Base-by-base conservation (phyloP, 2,113 vertebrate genomes). In the Poeciliopsis prolifica region DNA sequence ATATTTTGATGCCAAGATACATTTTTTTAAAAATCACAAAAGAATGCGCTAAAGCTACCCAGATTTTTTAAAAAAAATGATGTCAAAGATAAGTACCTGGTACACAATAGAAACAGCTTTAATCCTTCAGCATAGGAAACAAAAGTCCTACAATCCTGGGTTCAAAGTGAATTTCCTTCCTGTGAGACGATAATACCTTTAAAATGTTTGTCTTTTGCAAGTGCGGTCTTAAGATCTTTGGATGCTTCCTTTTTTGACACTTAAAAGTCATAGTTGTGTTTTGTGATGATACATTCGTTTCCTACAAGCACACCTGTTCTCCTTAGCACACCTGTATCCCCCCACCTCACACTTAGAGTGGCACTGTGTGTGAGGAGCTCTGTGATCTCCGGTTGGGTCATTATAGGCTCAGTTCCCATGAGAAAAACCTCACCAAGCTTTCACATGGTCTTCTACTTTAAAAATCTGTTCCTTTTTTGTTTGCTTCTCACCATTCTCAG, bases 401-500 rank as follows among this genome's bases (percentile, higher is more conserved):
- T 91, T 91, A 91, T 51, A 67, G 78, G 54, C 62, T 31, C 15
- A 1, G 66, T 83, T 91, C 88, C 78, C 89, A 84, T 58, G 88
- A 79, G 91, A 89, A 87, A 51, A 13, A 30, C 2, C 29, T 37
- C 37, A 0, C 48, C 0, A 60, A 10, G 33, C 15, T 35, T 58
- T 85, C 85, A 65, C 89, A 78, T 48, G 54, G 70, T 40, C 4
- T 12, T 24, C 54, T n/a, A 13, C n/a, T 30, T 72, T 7, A 73
- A 48, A 61, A 60, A 22, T 70, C 42, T 26, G 10, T 33, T 29
- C 4, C 24, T 1, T 35, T 8, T 22, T 3, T 29, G 51, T 68
- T 40, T 48, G 26, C 26, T 15, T 61, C 79, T 42, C 94, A 99
- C 98, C 97, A 35, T 96, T 98, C 93, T 97, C 96, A 0, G 97